These are phyloP conservation scores for Colletes latitarsis DNA, from an alignment of 1,140 invertebrate genomes.

Conservation along the genomic window DNA sequence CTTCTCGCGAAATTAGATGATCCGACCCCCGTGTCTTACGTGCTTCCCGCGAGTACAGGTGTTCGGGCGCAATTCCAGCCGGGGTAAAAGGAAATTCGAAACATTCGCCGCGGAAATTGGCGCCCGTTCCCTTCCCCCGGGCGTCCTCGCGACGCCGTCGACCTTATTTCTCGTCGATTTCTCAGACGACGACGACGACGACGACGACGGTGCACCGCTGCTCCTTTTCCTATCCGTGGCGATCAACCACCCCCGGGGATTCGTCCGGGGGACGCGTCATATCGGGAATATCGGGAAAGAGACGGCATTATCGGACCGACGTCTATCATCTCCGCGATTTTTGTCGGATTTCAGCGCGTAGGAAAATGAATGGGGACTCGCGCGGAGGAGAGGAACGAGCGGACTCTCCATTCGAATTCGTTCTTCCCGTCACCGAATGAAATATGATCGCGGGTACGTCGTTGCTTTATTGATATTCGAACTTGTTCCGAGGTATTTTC, in stretches of 20 bases:
- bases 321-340: constrained; percentile 24
- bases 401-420: constrained; percentile 1
- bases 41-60: neutral
- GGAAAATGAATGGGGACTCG: constrained; percentile 36
- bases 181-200: no score
- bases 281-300: no score
- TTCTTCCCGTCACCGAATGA: constrained; percentile 19
- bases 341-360: constrained; percentile 10
- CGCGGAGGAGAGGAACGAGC: neutral
- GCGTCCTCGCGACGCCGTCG: no score
- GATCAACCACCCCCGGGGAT: neutral
- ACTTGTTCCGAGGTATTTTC: constrained; percentile 6
- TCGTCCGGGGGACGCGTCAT: neutral
- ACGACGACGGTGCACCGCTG: no score
- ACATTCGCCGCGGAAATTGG: constrained; percentile 16
- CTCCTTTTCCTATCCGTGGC: neutral
- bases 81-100: constrained; percentile 13
- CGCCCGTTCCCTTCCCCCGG: no score
- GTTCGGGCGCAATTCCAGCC: neutral
- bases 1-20: constrained; percentile 12
- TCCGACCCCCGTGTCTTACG: neutral
- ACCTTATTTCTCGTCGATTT: constrained; percentile 1
- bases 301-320: constrained; percentile 2
- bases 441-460: constrained; percentile 24
- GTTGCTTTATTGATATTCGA: constrained; percentile 44